phyloP scores from a whole-genome alignment of 92 coral and sea anemone species.

The Diadumene lineata region DNA sequence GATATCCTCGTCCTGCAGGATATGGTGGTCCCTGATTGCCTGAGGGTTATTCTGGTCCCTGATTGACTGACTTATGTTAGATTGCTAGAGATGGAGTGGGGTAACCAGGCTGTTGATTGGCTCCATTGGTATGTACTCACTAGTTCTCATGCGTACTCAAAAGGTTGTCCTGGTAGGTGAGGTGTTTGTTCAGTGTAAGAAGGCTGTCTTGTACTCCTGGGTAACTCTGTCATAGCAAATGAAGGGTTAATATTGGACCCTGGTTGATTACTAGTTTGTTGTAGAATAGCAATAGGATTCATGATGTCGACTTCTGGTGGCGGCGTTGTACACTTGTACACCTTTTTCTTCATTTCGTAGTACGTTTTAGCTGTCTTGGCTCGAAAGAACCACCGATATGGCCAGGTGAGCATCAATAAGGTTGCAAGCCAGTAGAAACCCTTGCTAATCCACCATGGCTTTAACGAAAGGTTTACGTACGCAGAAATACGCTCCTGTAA shows the following conservation, averaged over 20 bases:
- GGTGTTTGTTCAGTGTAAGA: neutral
- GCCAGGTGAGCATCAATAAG: constrained; percentile 65
- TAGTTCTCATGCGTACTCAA: neutral
- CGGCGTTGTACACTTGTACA: constrained; percentile 64
- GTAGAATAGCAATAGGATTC: constrained; percentile 38
- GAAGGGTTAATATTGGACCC: constrained; percentile 18
- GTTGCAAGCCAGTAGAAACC: constrained; percentile 76
- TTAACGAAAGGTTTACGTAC: constrained; percentile 45
- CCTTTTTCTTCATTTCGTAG: constrained; percentile 58
- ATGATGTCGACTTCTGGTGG: constrained; percentile 56
- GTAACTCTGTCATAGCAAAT: constrained; percentile 14
- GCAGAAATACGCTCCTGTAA: constrained; percentile 69
- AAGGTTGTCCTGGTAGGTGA: neutral
- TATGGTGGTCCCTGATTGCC: neutral
- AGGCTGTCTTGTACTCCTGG: neutral
- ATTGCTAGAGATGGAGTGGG: too few species aligned
- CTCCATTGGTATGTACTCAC: neutral
- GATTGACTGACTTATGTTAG: constrained; percentile 4
- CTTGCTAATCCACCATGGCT: constrained; percentile 71
- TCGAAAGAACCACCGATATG: constrained; percentile 80
- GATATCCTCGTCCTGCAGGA: neutral
- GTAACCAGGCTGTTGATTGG: neutral
- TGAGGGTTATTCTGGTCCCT: neutral
- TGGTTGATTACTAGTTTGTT: neutral
- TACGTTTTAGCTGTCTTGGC: constrained; percentile 66